Evolutionary conservation across 2,888 invertebrate species (phyloP).

Genomic region (Nyleta sp.): DNA sequence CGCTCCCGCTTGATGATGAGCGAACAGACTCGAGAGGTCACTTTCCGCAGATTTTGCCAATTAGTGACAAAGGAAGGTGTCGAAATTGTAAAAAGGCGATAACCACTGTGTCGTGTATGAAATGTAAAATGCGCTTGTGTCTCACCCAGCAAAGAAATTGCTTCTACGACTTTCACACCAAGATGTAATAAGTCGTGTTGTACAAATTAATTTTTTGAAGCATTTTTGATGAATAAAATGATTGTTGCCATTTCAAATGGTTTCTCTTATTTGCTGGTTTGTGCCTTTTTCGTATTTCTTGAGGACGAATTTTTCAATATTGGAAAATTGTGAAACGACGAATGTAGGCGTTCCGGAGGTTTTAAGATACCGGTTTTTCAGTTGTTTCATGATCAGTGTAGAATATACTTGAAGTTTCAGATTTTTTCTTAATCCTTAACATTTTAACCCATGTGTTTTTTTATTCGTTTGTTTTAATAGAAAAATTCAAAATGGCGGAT

Average conservation of each 20-base stretch:
- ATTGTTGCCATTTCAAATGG: not conserved
- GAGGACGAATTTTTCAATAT: slow-evolving; percentile 16
- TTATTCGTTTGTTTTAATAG: no score
- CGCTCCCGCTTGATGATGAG: not conserved
- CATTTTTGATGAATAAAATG: not conserved
- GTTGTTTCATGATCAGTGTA: no score
- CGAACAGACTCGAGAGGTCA: not conserved
- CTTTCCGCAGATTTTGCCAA: not conserved
- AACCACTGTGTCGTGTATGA: slow-evolving; percentile 1
- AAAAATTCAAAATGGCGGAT: no score
- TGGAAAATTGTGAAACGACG: not conserved
- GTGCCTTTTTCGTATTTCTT: not conserved
- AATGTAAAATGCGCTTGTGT: slow-evolving; percentile 13
- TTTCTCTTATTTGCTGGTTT: not conserved
- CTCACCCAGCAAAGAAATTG: slow-evolving; percentile 6
- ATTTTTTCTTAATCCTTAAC: no score
- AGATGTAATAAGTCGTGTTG: no score
- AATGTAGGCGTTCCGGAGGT: no score
- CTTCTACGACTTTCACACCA: not conserved
- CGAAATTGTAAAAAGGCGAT: not conserved
- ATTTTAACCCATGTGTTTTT: no score
- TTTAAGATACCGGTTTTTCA: no score
- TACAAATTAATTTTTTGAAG: not conserved
- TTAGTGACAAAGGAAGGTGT: slow-evolving; percentile 10
- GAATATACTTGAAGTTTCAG: no score